phyloP scores from a whole-genome alignment of 2,113 vertebrate species.

The Xenus cinereus region DNA sequence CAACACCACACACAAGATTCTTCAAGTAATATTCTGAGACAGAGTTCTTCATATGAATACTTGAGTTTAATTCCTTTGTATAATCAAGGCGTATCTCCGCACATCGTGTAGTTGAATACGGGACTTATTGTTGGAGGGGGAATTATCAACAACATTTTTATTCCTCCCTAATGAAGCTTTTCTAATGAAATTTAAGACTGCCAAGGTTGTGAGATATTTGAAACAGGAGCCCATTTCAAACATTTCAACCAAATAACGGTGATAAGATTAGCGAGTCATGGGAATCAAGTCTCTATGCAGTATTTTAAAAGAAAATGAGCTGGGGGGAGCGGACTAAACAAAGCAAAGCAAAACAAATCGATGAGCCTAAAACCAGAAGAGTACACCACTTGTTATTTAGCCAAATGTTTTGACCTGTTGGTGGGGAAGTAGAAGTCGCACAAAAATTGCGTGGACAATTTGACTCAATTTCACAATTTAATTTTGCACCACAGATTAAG shows the following conservation, averaged over 20 bases:
- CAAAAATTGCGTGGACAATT: neutral
- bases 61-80: neutral
- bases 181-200: slow-evolving; percentile 37
- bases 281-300: slow-evolving; percentile 23
- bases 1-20: neutral
- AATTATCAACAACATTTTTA: slow-evolving; percentile 26
- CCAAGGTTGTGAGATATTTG: slow-evolving; percentile 12
- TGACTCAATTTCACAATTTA: neutral
- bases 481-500: neutral
- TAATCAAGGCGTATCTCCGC: neutral
- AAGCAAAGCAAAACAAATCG: slow-evolving; percentile 50
- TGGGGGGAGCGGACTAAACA: neutral
- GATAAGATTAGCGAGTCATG: slow-evolving; percentile 41
- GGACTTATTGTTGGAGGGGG: neutral
- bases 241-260: slow-evolving; percentile 55
- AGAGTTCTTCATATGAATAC: neutral
- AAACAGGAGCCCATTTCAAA: slow-evolving; percentile 16
- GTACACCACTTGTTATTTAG: neutral
- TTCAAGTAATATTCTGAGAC: neutral
- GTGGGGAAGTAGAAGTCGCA: neutral
- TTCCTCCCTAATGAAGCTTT: slow-evolving; percentile 46
- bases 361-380: slow-evolving; percentile 14
- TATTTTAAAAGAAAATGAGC: slow-evolving; percentile 38
- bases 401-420: neutral
- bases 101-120: neutral